Evolutionary conservation across 2,113 vertebrate genomes (phyloP), one percentile per base, ranked within the genome.

Genomic region (Nanger granti): DNA sequence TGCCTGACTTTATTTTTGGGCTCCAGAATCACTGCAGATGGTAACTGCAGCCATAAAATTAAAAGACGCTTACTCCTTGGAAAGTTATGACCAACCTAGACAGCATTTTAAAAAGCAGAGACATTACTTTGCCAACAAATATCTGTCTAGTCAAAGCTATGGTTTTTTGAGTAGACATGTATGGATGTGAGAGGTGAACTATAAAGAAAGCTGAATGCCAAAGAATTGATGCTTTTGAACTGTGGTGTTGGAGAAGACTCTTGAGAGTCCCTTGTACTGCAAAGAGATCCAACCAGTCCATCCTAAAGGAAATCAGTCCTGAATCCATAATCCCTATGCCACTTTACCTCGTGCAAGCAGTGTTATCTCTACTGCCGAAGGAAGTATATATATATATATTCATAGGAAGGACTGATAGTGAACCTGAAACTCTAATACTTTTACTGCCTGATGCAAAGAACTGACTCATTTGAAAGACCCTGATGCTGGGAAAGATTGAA

Each of bases 311-410:
- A 66, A 66, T 66, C 64, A n/a, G 31, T 66, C 64, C 64, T 66
- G 17, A 66, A 66, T 18, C 26, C 26, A 26, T 98, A 99, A 99
- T 55, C 98, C 98, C 24, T 99, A 99, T 34, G 99, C 99, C 95
- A 99, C 98, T 34, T 99, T 99, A 98, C 99, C 99, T 96, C 99
- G 99, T 5, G 99, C 99, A 96, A 99, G 99, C 99, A 99, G 99
- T 22, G 99, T 99, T 94, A 99, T 99, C 97, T 99, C 99, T 97
- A 99, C 99, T 0, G 99, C 99, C 0, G 99, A 99, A 98, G 99
- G 99, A 92, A 99, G 99, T 96, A 99, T 52, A 55, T 55, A 54
- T 57, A 57, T 57, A 59, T 26, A 59, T 59, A n/a, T 66, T 66
- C 15, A 20, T 5, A 20, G 34, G 64, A 69, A 69, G 17, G 34